These are phyloP conservation scores for Trichoplusia ni DNA, from an alignment of 1,140 invertebrate genomes.

Conservation along the genomic window DNA sequence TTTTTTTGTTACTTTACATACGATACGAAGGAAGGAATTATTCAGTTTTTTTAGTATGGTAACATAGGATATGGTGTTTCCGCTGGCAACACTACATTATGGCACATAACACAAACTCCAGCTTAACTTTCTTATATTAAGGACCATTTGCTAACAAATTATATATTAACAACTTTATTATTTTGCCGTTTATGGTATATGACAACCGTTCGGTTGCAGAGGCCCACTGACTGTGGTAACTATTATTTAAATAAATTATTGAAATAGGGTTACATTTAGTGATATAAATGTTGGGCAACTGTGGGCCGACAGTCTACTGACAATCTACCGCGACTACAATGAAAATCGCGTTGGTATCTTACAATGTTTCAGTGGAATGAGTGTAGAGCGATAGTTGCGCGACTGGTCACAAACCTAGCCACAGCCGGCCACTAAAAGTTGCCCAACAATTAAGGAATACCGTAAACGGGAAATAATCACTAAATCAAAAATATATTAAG, in stretches of 20 bases:
- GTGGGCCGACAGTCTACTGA: slow-evolving; percentile 8
- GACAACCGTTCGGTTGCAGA: slow-evolving; percentile 13
- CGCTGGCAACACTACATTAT: slow-evolving; percentile 73
- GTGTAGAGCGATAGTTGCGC: neutral
- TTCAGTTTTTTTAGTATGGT: slow-evolving; percentile 64
- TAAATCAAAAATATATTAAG: slow-evolving; percentile 39
- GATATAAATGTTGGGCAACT: slow-evolving; percentile 16
- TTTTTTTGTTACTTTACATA: slow-evolving; percentile 65
- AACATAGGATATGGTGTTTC: slow-evolving; percentile 72
- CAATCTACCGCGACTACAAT: neutral
- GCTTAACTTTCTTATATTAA: slow-evolving; percentile 71
- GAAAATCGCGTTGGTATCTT: slow-evolving; percentile 15
- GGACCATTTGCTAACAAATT: slow-evolving; percentile 55
- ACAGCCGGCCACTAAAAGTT: neutral
- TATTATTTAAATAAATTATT: too few relatives aligned
- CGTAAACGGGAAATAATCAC: slow-evolving; percentile 15
- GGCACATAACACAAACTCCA: slow-evolving; percentile 67
- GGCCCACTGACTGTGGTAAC: too few relatives aligned
- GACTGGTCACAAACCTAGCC: neutral
- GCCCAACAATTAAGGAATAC: neutral
- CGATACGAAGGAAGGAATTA: slow-evolving; percentile 63
- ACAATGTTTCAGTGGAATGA: slow-evolving; percentile 29
- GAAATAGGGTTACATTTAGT: neutral
- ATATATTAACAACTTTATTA: slow-evolving; percentile 33
- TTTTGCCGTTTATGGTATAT: neutral